These are phyloP conservation scores for Drosophila ananassae DNA, from an alignment of 1,140 invertebrate species.

Conservation along the genomic window DNA sequence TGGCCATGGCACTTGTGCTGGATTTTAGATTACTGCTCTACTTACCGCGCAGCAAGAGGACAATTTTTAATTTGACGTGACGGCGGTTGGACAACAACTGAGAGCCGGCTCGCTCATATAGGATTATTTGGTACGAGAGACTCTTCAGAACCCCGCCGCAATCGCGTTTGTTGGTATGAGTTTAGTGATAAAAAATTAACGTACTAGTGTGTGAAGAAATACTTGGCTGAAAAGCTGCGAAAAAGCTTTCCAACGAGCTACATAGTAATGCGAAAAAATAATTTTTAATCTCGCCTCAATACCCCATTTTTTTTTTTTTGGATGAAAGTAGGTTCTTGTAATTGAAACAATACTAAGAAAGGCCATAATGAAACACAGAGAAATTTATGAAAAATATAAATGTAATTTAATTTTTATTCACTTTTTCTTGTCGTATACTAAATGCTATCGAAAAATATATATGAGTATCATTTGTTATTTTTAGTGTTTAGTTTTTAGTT, in stretches of 20 bases:
- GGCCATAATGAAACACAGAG: background rate
- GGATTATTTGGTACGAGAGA: constrained; percentile 39
- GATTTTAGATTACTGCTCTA: constrained; percentile 27
- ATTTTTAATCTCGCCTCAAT: background rate
- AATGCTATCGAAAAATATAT: constrained; percentile 72
- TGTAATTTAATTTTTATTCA: constrained; percentile 42
- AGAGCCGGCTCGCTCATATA: constrained; percentile 39
- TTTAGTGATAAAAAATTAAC: constrained; percentile 41
- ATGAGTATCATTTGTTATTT: constrained; percentile 83
- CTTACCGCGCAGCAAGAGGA: constrained; percentile 43
- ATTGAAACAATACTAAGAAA: no score
- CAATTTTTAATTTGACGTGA: constrained; percentile 58
- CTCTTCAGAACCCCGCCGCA: constrained; percentile 1
- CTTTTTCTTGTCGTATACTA: constrained; percentile 47
- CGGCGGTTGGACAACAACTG: constrained; percentile 69
- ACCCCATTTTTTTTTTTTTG: background rate
- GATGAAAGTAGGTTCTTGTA: no score
- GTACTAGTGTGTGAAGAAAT: constrained; percentile 9
- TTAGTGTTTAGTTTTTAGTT: constrained; percentile 57
- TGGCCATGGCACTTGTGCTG: constrained; percentile 9
- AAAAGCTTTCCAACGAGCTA: constrained; percentile 34
- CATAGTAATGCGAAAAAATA: constrained; percentile 16
- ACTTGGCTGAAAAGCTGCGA: constrained; percentile 34
- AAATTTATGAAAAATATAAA: constrained; percentile 33
- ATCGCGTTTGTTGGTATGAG: constrained; percentile 12